A percentile compares a stretch with the other conserved stretches of the same genome.
Evolutionary conservation across 2,888 invertebrate species (phyloP).

Genomic region (Dynastes maya): DNA sequence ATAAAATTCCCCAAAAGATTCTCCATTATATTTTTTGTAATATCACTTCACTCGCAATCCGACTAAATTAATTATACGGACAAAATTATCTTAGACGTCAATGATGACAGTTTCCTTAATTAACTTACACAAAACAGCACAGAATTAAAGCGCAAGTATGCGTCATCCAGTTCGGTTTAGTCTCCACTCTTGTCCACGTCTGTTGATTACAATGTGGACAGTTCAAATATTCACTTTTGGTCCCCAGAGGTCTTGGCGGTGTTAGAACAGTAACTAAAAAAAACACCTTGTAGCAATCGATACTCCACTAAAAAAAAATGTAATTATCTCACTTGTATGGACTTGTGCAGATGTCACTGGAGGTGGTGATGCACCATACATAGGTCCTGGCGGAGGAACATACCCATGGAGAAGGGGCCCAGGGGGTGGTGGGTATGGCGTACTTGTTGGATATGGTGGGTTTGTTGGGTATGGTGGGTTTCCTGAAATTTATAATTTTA

Average conservation of each 20-base stretch:
- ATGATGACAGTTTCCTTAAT: not conserved
- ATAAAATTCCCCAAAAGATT: too few relatives aligned
- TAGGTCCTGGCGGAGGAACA: conserved; percentile 17
- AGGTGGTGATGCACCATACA: not conserved
- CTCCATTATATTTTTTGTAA: too few relatives aligned
- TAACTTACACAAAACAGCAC: conserved; percentile 48
- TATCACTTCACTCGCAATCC: too few relatives aligned
- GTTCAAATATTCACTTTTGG: conserved; percentile 36
- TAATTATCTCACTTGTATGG: conserved; percentile 16
- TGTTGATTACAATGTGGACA: conserved; percentile 41
- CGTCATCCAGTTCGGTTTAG: conserved; percentile 42
- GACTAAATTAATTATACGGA: too few relatives aligned
- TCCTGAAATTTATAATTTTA: not conserved
- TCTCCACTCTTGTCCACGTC: conserved; percentile 35
- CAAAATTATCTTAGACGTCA: not conserved
- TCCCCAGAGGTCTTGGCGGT: conserved; percentile 26
- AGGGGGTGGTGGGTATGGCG: conserved; percentile 11
- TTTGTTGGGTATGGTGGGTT: conserved; percentile 7
- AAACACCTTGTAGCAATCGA: not conserved
- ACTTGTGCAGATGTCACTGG: conserved; percentile 20
- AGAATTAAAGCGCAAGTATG: conserved; percentile 45
- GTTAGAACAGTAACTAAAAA: conserved; percentile 39
- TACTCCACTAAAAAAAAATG: not conserved
- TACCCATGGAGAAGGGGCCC: not conserved
- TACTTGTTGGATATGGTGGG: conserved; percentile 21